Evolutionary conservation across 2,888 invertebrate species (phyloP).

Genomic region (Agrochola litura): DNA sequence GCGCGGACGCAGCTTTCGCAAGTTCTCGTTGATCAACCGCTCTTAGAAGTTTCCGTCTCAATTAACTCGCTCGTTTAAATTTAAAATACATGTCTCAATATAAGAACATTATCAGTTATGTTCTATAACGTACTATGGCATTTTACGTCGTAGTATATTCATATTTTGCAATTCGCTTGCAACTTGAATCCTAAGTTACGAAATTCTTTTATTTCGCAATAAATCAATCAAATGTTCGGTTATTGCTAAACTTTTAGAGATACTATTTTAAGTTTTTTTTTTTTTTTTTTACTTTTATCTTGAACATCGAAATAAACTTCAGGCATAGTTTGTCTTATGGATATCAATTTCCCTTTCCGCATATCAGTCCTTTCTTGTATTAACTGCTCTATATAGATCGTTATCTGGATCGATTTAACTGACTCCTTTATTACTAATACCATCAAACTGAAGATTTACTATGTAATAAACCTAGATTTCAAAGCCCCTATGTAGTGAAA

Average conservation of each 20-base stretch:
- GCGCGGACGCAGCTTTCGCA: slow-evolving; percentile 51
- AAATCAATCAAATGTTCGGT: slow-evolving; percentile 36
- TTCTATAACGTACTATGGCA: slow-evolving; percentile 42
- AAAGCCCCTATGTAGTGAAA: slow-evolving; percentile 48
- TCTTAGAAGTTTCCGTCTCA: slow-evolving; percentile 56
- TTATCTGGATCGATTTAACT: slow-evolving; percentile 8
- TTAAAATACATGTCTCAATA: slow-evolving; percentile 53
- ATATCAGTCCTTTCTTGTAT: background rate
- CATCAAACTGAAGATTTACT: slow-evolving; percentile 36
- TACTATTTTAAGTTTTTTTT: no score
- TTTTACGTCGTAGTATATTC: slow-evolving; percentile 25
- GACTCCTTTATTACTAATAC: background rate
- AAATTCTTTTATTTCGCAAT: slow-evolving; percentile 38
- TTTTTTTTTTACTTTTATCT: background rate
- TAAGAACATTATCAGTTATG: slow-evolving; percentile 23
- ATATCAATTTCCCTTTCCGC: background rate
- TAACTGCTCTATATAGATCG: background rate
- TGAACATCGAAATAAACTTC: background rate
- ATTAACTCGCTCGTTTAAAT: slow-evolving; percentile 42
- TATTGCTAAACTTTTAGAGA: slow-evolving; percentile 19
- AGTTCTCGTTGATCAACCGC: slow-evolving; percentile 43
- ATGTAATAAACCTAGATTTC: slow-evolving; percentile 51
- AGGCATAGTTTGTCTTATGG: background rate
- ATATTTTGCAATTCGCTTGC: slow-evolving; percentile 53
- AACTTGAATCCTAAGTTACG: slow-evolving; percentile 33